Percentiles rank a stretch among this genome's conserved stretches.
Conservation (phyloP, 2,113 vertebrate genomes). For the Oostethus manadensis region DNA sequence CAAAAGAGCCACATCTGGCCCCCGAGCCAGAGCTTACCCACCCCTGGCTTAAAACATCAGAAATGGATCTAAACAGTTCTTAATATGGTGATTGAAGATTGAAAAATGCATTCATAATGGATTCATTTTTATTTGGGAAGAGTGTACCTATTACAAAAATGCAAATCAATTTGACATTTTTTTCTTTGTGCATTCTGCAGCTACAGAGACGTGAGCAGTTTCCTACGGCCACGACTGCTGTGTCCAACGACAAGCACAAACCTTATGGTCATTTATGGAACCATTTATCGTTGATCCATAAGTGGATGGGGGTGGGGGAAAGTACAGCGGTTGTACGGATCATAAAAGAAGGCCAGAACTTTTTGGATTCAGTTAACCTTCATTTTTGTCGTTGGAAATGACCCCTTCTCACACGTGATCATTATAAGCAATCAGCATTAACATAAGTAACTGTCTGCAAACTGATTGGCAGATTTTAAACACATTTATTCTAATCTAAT, state of each 20-base stretch:
- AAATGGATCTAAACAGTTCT: too few relatives aligned
- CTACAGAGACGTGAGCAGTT: slow-evolving; percentile 13
- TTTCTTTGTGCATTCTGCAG: slow-evolving; percentile 41
- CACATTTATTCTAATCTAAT: slow-evolving; percentile 16
- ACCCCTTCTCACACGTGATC: background rate
- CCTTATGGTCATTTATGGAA: slow-evolving; percentile 15
- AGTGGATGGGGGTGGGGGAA: background rate
- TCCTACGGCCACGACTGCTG: slow-evolving; percentile 7
- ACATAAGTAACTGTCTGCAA: background rate
- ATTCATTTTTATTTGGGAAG: too few relatives aligned
- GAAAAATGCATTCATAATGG: too few relatives aligned
- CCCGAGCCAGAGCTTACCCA: too few relatives aligned
- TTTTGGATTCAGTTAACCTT: background rate
- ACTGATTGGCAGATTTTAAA: background rate
- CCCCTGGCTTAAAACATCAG: too few relatives aligned
- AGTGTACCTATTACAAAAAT: too few relatives aligned
- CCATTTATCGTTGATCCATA: slow-evolving; percentile 1
- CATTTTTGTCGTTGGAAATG: slow-evolving; percentile 1
- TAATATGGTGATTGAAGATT: too few relatives aligned
- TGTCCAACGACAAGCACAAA: slow-evolving; percentile 4
- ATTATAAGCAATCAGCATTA: background rate
- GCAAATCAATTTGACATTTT: background rate
- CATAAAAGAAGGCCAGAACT: too few relatives aligned
- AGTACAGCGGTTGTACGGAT: too few relatives aligned
- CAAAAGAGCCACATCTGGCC: too few relatives aligned